Evolutionary conservation across 23 tunicate species (phyloP).

Genomic region (Styela clava): DNA sequence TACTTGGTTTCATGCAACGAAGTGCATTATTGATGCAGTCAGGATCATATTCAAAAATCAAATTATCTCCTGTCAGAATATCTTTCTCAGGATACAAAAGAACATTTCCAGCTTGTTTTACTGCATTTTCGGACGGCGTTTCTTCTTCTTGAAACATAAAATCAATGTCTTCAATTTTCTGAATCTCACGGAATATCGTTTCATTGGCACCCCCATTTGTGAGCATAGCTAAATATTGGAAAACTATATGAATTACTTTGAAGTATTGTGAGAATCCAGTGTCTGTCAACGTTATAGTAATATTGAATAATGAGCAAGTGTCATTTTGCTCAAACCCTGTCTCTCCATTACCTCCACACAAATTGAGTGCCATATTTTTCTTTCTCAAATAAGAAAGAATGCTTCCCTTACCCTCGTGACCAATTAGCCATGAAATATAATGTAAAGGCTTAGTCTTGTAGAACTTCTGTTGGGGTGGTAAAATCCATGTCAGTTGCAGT

Average conservation of each 20-base stretch:
- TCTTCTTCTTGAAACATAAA: slow-evolving; percentile 54
- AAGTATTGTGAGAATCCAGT: slow-evolving; percentile 31
- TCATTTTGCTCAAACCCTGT: slow-evolving; percentile 46
- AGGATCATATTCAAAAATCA: slow-evolving; percentile 41
- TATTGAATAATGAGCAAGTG: slow-evolving; percentile 35
- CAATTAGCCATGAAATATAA: slow-evolving; percentile 68
- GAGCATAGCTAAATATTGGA: slow-evolving; percentile 55
- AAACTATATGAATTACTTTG: slow-evolving; percentile 52
- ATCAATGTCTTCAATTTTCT: slow-evolving; percentile 70
- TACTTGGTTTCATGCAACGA: slow-evolving; percentile 24
- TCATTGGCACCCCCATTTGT: slow-evolving; percentile 26
- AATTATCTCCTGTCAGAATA: slow-evolving; percentile 49
- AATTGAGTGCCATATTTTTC: slow-evolving; percentile 44
- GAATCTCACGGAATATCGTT: slow-evolving; percentile 49
- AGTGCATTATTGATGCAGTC: slow-evolving; percentile 49
- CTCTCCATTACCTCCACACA: slow-evolving; percentile 39
- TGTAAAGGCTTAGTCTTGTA: slow-evolving; percentile 72
- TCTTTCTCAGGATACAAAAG: slow-evolving; percentile 52
- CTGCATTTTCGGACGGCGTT: slow-evolving; percentile 40
- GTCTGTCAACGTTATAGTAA: slow-evolving; percentile 53
- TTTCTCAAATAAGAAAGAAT: slow-evolving; percentile 55
- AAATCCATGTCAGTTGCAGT: slow-evolving; percentile 54
- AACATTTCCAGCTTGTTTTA: slow-evolving; percentile 32
- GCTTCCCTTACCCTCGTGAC: slow-evolving; percentile 89
- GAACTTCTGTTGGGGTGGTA: slow-evolving; percentile 55